Evolutionary conservation across 1,140 invertebrate species (phyloP).

Genomic region (Microplitis demolitor): DNA sequence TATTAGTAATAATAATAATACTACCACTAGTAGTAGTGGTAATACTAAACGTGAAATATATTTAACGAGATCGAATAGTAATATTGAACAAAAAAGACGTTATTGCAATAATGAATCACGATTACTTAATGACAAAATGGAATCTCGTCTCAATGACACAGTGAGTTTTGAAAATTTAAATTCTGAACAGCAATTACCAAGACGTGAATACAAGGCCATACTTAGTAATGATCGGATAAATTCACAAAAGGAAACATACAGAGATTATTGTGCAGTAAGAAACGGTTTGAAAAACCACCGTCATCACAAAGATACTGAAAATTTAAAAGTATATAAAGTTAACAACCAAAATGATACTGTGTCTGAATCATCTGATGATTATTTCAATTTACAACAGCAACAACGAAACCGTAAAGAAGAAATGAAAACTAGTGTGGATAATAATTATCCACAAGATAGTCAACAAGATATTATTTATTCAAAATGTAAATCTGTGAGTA

Average conservation of each 20-base stretch:
- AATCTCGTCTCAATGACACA: constrained; percentile 37
- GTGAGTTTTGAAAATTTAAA: constrained; percentile 47
- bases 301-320: neutral
- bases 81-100: constrained; percentile 42
- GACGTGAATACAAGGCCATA: constrained; percentile 23
- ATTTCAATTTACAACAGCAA: too few species aligned
- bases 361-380: neutral
- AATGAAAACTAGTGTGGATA: too few species aligned
- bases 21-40: too few species aligned
- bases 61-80: constrained; percentile 47
- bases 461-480: too few species aligned
- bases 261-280: neutral
- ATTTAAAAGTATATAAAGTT: neutral
- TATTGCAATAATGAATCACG: constrained; percentile 38
- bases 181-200: constrained; percentile 34
- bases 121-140: constrained; percentile 35
- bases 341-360: neutral
- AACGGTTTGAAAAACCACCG: neutral
- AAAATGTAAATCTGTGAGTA: neutral
- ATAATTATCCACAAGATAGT: too few species aligned
- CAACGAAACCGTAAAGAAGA: too few species aligned
- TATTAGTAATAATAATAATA: too few species aligned
- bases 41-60: constrained; percentile 3
- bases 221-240: constrained; percentile 16
- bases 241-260: neutral